Conservation (phyloP, 1,140 invertebrate species). For the Bombus terrestris region DNA sequence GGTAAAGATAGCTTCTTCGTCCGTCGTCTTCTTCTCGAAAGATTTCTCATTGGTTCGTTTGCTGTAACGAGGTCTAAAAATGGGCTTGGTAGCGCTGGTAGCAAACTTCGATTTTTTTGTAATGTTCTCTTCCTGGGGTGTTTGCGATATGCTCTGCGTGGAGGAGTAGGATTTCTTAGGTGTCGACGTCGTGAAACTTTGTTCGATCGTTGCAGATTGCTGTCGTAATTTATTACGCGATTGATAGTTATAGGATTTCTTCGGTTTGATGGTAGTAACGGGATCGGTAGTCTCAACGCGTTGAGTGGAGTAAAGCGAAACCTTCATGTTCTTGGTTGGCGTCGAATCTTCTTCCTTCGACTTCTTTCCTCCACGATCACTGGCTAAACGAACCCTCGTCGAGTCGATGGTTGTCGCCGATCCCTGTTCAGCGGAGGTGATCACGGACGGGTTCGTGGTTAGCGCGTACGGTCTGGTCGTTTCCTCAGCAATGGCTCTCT, state of each 20-base stretch:
- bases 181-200: not conserved
- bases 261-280: conserved; percentile 27
- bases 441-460: not conserved
- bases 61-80: conserved; percentile 44
- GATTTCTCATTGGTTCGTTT: conserved; percentile 26
- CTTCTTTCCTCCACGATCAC: conserved; percentile 29
- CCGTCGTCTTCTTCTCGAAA: not conserved
- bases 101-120: conserved; percentile 19
- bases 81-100: conserved; percentile 4
- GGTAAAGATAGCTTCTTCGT: conserved; percentile 27
- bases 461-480: conserved; percentile 9
- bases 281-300: not conserved
- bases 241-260: not conserved
- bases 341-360: conserved; percentile 49
- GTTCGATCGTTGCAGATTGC: not conserved
- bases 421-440: conserved; percentile 25
- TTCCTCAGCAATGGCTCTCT: conserved; percentile 10
- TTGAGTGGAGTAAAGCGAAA: not conserved
- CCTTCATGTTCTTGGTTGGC: not conserved
- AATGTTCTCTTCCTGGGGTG: not conserved
- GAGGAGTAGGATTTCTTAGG: conserved; percentile 6
- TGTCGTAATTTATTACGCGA: not conserved
- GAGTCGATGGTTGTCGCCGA: conserved; percentile 37
- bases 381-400: conserved; percentile 46
- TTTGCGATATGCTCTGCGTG: not conserved